Percentiles rank a stretch among this genome's conserved stretches.
phyloP scores from a whole-genome alignment of 1,140 invertebrate species.

The Vanessa tameamea region DNA sequence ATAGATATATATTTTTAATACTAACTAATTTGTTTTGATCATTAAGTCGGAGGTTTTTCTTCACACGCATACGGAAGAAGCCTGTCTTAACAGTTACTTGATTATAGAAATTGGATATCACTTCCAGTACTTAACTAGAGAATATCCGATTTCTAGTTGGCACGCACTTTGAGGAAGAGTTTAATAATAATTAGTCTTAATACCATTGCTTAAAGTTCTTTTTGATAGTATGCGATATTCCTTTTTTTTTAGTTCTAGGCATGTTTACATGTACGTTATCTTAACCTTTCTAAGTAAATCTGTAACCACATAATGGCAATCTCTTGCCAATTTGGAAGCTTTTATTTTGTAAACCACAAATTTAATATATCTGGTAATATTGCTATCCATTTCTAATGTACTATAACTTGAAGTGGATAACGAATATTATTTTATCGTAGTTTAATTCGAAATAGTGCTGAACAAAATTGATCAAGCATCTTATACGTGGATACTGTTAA shows the following conservation, averaged over 20 bases:
- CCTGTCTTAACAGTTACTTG: slow-evolving; percentile 20
- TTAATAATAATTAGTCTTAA: slow-evolving; percentile 12
- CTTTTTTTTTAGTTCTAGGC: slow-evolving; percentile 5
- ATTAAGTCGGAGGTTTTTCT: not conserved
- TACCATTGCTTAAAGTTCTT: not conserved
- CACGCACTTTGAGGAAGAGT: not conserved
- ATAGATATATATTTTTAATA: too few species aligned
- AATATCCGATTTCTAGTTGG: slow-evolving; percentile 36
- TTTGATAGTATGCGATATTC: not conserved
- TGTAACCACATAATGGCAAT: not conserved
- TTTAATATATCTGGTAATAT: too few species aligned
- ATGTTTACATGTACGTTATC: slow-evolving; percentile 18
- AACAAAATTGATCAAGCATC: too few species aligned
- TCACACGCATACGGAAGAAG: slow-evolving; percentile 21
- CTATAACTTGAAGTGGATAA: too few species aligned
- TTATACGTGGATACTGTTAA: too few species aligned
- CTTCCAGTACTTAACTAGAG: slow-evolving; percentile 23
- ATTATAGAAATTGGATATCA: slow-evolving; percentile 36
- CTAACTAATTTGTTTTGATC: too few species aligned
- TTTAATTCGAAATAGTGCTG: too few species aligned
- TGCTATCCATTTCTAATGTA: too few species aligned
- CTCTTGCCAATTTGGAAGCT: not conserved
- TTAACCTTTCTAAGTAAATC: slow-evolving; percentile 17
- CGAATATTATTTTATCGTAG: too few species aligned
- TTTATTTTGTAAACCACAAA: not conserved